These are phyloP conservation scores for Leucoptera coffeella DNA, from an alignment of 2,888 invertebrate genomes.

Conservation along the genomic window DNA sequence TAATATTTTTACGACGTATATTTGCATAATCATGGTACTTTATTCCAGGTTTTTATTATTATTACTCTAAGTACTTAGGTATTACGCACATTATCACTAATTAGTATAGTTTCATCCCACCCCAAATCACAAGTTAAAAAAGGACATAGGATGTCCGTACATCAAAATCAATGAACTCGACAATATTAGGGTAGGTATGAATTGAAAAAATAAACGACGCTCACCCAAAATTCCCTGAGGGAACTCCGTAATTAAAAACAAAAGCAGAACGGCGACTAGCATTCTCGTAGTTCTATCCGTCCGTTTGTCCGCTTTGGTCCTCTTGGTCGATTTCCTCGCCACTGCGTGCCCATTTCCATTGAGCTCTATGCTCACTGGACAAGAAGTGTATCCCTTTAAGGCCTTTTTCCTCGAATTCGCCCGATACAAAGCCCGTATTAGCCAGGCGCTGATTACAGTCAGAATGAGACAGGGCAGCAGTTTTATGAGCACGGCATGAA, in stretches of 20 bases:
- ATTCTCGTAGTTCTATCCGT: slow-evolving; percentile 83
- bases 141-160: background rate
- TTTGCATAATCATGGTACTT: no score
- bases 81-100: no score
- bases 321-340: slow-evolving; percentile 28
- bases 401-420: slow-evolving; percentile 61
- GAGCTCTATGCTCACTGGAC: slow-evolving; percentile 22
- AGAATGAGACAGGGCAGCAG: slow-evolving; percentile 72
- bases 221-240: slow-evolving; percentile 72
- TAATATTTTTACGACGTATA: no score
- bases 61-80: no score
- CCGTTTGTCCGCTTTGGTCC: slow-evolving; percentile 32
- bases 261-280: slow-evolving; percentile 77
- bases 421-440: slow-evolving; percentile 65
- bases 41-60: no score
- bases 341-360: slow-evolving; percentile 33
- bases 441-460: slow-evolving; percentile 66
- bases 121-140: background rate
- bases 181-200: background rate
- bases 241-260: slow-evolving; percentile 85
- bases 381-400: slow-evolving; percentile 43
- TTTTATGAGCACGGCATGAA: slow-evolving; percentile 75
- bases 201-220: slow-evolving; percentile 7
- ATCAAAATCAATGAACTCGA: background rate
- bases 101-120: no score